Conservation (phyloP, 2,113 vertebrate genomes). For the Argyrosomus japonicus region DNA sequence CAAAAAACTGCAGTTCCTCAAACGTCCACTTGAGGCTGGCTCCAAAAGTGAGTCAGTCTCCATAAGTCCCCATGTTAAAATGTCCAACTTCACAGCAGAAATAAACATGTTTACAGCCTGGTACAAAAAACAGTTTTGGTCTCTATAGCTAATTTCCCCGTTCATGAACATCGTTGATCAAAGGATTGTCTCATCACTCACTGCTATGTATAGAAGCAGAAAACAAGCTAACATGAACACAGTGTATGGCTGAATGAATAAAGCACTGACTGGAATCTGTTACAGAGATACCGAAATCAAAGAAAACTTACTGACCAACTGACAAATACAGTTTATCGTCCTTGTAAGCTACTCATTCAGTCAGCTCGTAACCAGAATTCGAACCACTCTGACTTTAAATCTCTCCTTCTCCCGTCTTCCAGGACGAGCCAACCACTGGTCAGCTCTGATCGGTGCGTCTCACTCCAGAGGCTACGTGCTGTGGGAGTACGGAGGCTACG, state of each 20-base stretch:
- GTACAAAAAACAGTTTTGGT: no score
- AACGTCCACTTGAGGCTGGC: no score
- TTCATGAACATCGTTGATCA: no score
- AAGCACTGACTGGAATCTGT: background rate
- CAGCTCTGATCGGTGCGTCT: constrained; percentile 95
- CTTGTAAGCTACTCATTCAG: background rate
- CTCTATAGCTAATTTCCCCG: no score
- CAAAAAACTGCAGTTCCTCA: no score
- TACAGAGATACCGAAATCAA: no score
- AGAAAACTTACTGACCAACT: background rate
- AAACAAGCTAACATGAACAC: background rate
- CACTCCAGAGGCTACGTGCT: constrained; percentile 93
- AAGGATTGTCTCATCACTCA: background rate
- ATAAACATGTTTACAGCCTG: no score
- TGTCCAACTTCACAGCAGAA: no score
- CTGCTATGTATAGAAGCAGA: background rate
- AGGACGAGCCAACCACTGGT: constrained; percentile 99
- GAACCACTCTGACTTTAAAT: background rate
- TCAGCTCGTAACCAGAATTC: background rate
- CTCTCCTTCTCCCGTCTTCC: background rate
- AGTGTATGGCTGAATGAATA: background rate
- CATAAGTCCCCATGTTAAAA: no score
- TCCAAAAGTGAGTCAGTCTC: no score
- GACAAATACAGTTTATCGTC: background rate
- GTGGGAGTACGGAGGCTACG: constrained; percentile 96